Evolutionary conservation across 2,888 invertebrate species (phyloP), one percentile per base, ranked within the genome.

Genomic region (Scaptomyza reducta): DNA sequence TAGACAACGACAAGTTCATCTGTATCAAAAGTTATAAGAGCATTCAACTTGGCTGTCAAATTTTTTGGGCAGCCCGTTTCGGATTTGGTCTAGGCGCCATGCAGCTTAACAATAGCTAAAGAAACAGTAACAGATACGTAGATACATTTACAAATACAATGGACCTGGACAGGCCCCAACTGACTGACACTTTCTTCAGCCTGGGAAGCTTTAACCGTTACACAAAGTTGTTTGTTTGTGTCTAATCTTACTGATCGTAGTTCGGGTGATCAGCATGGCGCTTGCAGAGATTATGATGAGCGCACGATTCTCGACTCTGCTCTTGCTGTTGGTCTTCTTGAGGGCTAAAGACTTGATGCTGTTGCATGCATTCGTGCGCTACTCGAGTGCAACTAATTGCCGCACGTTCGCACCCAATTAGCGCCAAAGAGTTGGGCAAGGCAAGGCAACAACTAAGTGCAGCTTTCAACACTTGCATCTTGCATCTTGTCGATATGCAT

Each of bases 381-480:
- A 65, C 74, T 63, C 69, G 75, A 77, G 80, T 88, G 87, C 88
- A 88, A 70, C 88, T 89, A 87, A 86, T 89, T 89, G 89, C 78
- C 59, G 74, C 86, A 85, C 80, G 86, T 86, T 86, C 87, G 89
- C 86, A 86, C 86, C 86, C 87, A 87, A 86, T 86, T 86, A 89
- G 87, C 63, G 66, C 54, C 70, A 77, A 88, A 79, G 87, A 77
- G 87, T 88, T 86, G 72, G 33, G 57, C 33, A n/a, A n/a, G 5
- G 63, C 63, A 61, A 57, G 63, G 44, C 60, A 31, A 25, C 66
- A 50, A 63, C 79, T 89, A 89, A 89, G 89, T 89, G 89, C 89
- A 87, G 78, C 76, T 79, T 79, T 89, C 89, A 89, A 85, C 89
- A 89, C 89, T 77, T 78, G 73, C 60, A 74, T 70, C 71, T 65